These are phyloP conservation scores for Pseudomyrmex pallidus DNA, from an alignment of 1,140 invertebrate species.

Conservation along the genomic window DNA sequence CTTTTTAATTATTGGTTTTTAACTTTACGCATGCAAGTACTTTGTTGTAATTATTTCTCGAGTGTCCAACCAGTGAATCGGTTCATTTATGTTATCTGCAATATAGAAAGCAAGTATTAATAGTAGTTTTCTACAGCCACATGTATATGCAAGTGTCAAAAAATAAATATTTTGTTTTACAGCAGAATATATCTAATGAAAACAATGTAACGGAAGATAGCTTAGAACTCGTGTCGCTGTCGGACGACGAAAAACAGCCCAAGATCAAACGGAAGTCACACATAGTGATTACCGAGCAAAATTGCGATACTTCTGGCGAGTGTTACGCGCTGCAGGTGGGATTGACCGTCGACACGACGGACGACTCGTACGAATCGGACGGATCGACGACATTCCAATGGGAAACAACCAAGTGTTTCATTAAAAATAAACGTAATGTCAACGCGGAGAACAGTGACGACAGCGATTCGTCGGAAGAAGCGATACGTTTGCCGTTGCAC, in stretches of 20 bases:
- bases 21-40: too few relatives aligned
- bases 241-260: constrained; percentile 15
- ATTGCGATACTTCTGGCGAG: neutral
- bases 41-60: too few relatives aligned
- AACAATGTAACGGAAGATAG: neutral
- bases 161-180: neutral
- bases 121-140: too few relatives aligned
- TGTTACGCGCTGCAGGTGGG: neutral
- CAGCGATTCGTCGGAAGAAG: neutral
- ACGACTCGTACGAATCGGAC: neutral
- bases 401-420: neutral
- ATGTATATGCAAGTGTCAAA: too few relatives aligned
- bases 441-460: neutral
- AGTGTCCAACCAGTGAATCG: too few relatives aligned
- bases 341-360: neutral
- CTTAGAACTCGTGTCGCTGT: constrained; percentile 40
- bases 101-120: too few relatives aligned
- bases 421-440: neutral
- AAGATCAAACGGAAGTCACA: neutral
- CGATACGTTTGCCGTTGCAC: neutral
- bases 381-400: neutral
- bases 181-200: neutral
- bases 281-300: neutral
- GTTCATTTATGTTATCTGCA: too few relatives aligned
- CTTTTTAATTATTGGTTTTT: too few relatives aligned